These are phyloP conservation scores for Chelon auratus DNA, from an alignment of 2,797 vertebrate genomes.

Conservation along the genomic window DNA sequence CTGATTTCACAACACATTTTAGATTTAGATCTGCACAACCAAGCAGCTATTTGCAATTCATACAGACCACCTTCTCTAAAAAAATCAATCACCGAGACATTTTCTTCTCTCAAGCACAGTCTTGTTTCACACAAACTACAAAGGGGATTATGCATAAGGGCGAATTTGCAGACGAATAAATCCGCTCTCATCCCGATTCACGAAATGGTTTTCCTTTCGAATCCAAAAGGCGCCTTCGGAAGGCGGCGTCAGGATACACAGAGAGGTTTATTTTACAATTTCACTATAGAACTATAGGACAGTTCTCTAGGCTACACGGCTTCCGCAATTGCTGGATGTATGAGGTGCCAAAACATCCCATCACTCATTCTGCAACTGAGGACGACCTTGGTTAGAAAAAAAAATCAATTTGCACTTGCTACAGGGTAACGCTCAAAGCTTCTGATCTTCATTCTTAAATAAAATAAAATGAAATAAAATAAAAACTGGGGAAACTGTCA, in stretches of 20 bases:
- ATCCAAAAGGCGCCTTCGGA: neutral
- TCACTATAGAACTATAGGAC: constrained; percentile 40
- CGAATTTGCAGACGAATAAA: constrained; percentile 47
- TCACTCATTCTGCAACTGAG: constrained; percentile 34
- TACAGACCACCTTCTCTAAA: constrained; percentile 12
- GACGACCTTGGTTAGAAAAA: constrained; percentile 45
- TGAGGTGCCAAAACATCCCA: constrained; percentile 38
- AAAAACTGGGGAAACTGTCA: constrained; percentile 28
- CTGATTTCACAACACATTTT: constrained; percentile 45
- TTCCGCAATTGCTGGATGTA: constrained; percentile 12
- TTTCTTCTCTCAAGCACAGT: constrained; percentile 1
- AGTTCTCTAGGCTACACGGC: constrained; percentile 16
- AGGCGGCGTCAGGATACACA: constrained; percentile 7
- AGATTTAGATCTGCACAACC: constrained; percentile 18
- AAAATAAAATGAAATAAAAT: neutral
- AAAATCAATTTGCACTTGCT: constrained; percentile 43
- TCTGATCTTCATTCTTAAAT: constrained; percentile 45
- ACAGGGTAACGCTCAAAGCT: constrained; percentile 38
- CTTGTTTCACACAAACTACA: constrained; percentile 19
- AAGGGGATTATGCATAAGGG: constrained; percentile 26
- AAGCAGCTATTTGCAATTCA: constrained; percentile 47
- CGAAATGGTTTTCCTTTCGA: constrained; percentile 24
- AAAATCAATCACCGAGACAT: constrained; percentile 23
- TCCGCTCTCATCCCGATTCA: constrained; percentile 26
- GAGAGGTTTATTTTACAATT: constrained; percentile 36